These are phyloP conservation scores for Fulica atra DNA, from an alignment of 2,113 vertebrate species.

Conservation along the genomic window DNA sequence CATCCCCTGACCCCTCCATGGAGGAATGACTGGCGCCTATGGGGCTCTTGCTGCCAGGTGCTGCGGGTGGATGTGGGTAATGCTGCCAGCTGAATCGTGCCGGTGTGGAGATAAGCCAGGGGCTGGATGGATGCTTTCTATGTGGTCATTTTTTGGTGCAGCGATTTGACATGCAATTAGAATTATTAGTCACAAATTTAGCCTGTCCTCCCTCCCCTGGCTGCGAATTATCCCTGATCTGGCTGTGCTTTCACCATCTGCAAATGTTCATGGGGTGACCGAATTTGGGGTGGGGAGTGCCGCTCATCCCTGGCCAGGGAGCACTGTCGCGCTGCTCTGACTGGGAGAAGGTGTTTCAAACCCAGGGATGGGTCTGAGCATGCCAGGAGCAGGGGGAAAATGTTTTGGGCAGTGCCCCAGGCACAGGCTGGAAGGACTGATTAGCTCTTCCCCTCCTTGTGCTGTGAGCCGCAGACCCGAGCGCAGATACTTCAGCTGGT, in stretches of 20 bases:
- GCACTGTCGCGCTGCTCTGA: fast-evolving
- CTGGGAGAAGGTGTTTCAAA: not conserved
- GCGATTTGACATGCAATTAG: not conserved
- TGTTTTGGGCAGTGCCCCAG: not conserved
- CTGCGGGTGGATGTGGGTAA: fast-evolving
- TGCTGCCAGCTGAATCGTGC: fast-evolving
- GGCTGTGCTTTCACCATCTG: fast-evolving
- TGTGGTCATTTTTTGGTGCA: not conserved
- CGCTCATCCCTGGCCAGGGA: fast-evolving
- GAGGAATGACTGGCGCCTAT: fast-evolving
- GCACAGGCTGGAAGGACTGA: not conserved
- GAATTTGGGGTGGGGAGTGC: not conserved
- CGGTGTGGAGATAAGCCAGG: fast-evolving
- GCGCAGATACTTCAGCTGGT: not conserved
- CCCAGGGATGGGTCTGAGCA: not conserved
- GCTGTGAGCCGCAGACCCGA: not conserved
- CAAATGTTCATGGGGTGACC: not conserved
- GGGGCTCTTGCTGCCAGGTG: not conserved
- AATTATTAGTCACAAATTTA: not conserved
- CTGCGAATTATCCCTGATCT: not conserved
- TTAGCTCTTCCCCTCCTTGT: not conserved
- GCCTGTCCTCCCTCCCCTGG: not conserved
- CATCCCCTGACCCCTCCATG: not conserved
- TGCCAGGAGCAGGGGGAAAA: not conserved
- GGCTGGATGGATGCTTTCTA: not conserved